Percentiles rank a stretch among this genome's conserved stretches.
Evolutionary conservation across 2,888 invertebrate genomes (phyloP).

Genomic region (Schizaphis graminum): DNA sequence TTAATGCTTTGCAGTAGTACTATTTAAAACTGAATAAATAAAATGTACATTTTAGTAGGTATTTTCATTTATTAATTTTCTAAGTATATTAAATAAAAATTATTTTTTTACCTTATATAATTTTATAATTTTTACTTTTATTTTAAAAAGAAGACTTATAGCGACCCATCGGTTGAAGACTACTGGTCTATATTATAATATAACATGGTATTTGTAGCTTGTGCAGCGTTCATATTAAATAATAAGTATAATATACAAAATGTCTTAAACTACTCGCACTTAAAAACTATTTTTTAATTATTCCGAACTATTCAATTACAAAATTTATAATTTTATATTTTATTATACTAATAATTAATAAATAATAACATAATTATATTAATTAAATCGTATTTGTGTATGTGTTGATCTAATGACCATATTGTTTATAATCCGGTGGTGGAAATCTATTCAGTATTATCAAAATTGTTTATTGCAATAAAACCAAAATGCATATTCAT

Average conservation of each 20-base stretch:
- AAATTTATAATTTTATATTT: background rate
- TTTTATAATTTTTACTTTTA: too few species aligned
- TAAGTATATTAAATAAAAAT: too few species aligned
- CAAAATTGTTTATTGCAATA: background rate
- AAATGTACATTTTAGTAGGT: too few species aligned
- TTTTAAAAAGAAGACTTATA: too few species aligned
- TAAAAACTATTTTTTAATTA: background rate
- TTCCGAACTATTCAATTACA: background rate
- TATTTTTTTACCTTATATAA: too few species aligned
- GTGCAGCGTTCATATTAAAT: background rate
- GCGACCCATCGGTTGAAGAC: too few species aligned
- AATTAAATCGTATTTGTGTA: background rate
- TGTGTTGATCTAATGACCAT: background rate
- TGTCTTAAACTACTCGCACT: background rate
- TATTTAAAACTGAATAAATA: too few species aligned
- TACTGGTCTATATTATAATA: background rate
- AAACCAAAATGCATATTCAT: background rate
- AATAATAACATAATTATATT: background rate
- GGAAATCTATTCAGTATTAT: background rate
- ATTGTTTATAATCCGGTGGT: background rate
- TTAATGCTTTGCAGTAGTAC: too few species aligned
- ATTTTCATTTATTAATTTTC: too few species aligned
- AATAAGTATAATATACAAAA: background rate
- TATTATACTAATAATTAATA: constrained; percentile 8
- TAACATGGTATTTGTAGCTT: background rate